Percentiles rank a stretch among this genome's conserved stretches.
Evolutionary conservation across 2,113 vertebrate species (phyloP).

Genomic region (Macrotis lagotis): DNA sequence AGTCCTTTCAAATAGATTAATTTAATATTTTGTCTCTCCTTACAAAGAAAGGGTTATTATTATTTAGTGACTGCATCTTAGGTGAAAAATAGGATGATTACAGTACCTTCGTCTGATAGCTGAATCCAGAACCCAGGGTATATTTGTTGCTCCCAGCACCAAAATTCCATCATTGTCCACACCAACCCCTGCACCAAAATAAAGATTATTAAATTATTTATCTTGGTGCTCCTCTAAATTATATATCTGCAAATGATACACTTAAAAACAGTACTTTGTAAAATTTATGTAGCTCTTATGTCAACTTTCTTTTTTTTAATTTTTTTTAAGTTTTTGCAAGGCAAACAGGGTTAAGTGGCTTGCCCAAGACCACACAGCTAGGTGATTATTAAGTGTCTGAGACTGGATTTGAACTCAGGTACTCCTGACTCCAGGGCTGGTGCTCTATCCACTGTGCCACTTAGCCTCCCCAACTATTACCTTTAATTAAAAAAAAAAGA

Average conservation of each 20-base stretch:
- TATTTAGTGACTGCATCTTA: background rate
- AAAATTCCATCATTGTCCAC: constrained; percentile 97
- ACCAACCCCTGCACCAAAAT: constrained; percentile 90
- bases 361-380: too few species aligned
- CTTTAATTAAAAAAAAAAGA: too few species aligned
- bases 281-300: background rate
- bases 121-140: constrained; percentile 98
- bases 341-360: too few species aligned
- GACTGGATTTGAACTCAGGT: too few species aligned
- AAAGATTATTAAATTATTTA: constrained; percentile 22
- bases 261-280: constrained; percentile 3
- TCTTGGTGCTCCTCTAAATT: background rate
- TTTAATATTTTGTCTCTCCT: background rate
- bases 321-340: too few species aligned
- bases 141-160: constrained; percentile 98
- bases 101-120: constrained; percentile 95
- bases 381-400: too few species aligned
- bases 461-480: too few species aligned
- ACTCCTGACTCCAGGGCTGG: too few species aligned
- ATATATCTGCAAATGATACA: background rate
- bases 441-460: too few species aligned
- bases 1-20: background rate
- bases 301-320: background rate
- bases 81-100: constrained; percentile 25
- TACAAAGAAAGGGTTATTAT: background rate